Conservation (phyloP, 2,888 invertebrate genomes). For the Cheiracanthium punctorium region DNA sequence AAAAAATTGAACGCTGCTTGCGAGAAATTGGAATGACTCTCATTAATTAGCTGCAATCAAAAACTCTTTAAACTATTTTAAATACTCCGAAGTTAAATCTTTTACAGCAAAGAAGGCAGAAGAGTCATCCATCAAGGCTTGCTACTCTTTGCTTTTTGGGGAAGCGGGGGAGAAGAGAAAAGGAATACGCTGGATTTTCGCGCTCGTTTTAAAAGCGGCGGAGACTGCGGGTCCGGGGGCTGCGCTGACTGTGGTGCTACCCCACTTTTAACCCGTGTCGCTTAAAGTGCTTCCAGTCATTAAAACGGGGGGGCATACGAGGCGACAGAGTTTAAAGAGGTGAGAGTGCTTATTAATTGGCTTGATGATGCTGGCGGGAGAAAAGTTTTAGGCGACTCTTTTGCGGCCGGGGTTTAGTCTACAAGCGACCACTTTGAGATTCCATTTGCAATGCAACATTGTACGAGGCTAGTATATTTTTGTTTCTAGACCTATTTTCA, state of each 20-base stretch:
- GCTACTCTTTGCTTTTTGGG: not conserved
- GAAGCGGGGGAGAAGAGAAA: no score
- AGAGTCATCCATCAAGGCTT: slow-evolving; percentile 57
- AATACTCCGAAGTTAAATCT: slow-evolving; percentile 56
- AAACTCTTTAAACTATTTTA: slow-evolving; percentile 70
- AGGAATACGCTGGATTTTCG: not conserved
- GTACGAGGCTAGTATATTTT: not conserved
- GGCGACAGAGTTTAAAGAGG: slow-evolving; percentile 2
- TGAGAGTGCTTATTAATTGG: slow-evolving; percentile 56
- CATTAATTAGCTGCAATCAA: slow-evolving; percentile 67
- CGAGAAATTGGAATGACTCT: slow-evolving; percentile 52
- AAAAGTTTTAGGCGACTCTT: slow-evolving; percentile 15
- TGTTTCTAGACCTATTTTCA: not conserved
- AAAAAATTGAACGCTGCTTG: not conserved
- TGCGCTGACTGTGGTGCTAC: no score
- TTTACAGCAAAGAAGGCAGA: slow-evolving; percentile 38
- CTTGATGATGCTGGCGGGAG: slow-evolving; percentile 22
- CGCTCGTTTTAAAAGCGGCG: slow-evolving; percentile 16
- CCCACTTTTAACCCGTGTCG: not conserved
- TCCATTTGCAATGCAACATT: slow-evolving; percentile 8
- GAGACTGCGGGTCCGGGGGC: not conserved
- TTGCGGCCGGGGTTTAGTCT: not conserved
- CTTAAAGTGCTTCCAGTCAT: slow-evolving; percentile 65
- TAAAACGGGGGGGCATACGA: slow-evolving; percentile 4
- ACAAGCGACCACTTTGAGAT: not conserved